phyloP scores from a whole-genome alignment of 2,113 vertebrate genomes.

The Meles meles region DNA sequence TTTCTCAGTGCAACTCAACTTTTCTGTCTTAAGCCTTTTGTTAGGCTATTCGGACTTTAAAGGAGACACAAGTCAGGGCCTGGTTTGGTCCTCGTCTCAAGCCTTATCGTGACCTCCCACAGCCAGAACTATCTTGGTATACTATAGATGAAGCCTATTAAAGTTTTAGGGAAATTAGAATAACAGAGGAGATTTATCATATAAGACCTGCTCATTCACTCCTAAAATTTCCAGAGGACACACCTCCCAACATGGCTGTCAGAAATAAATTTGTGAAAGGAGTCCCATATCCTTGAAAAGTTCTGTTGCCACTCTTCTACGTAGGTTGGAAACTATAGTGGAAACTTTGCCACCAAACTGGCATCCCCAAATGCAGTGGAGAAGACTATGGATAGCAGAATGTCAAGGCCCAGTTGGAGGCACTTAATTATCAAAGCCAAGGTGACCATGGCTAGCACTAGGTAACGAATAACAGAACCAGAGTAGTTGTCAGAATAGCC shows the following conservation, averaged over 20 bases:
- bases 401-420: background rate
- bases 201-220: background rate
- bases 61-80: too few relatives aligned
- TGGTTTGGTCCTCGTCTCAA: too few relatives aligned
- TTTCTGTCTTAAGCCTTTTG: too few relatives aligned
- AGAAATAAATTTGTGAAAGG: background rate
- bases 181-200: background rate
- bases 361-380: background rate
- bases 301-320: background rate
- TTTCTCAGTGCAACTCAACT: too few relatives aligned
- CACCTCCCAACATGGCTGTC: rapidly evolving
- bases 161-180: background rate
- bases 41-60: too few relatives aligned
- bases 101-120: too few relatives aligned
- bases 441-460: background rate
- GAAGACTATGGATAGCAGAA: background rate
- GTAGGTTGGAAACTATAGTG: background rate
- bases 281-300: background rate
- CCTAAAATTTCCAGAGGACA: background rate
- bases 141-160: background rate
- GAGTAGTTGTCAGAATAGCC: background rate
- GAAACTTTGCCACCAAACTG: background rate
- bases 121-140: background rate
- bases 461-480: background rate
- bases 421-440: background rate